Percentiles rank a stretch among this genome's conserved stretches.
These are phyloP conservation scores for Pelmatolapia mariae DNA, from an alignment of 2,113 vertebrate genomes.

Conservation along the genomic window DNA sequence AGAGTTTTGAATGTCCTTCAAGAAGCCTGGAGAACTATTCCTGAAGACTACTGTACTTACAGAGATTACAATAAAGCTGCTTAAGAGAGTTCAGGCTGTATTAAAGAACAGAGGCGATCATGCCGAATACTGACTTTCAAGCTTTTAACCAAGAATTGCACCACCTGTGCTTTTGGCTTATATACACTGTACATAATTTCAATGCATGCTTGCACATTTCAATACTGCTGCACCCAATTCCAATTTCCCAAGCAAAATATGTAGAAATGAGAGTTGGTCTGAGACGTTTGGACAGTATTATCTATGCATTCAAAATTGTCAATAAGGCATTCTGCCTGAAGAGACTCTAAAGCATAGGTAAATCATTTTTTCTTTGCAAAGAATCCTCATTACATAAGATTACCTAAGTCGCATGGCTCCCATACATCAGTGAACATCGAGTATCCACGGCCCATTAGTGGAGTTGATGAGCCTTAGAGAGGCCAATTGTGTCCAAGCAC, in stretches of 20 bases:
- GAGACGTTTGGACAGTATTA: neutral
- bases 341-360: neutral
- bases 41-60: neutral
- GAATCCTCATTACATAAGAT: constrained; percentile 28
- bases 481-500: constrained; percentile 49
- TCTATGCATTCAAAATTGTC: neutral
- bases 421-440: constrained; percentile 38
- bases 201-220: neutral
- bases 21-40: neutral
- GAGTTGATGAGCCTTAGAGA: constrained; percentile 60
- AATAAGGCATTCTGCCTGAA: neutral
- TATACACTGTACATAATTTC: neutral
- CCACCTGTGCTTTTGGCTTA: neutral
- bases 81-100: neutral
- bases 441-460: constrained; percentile 48
- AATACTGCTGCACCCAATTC: neutral
- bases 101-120: neutral
- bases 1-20: neutral
- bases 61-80: neutral
- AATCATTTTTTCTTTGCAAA: constrained; percentile 16
- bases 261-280: neutral
- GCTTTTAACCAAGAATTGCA: neutral
- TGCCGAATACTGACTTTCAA: neutral
- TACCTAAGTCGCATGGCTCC: neutral
- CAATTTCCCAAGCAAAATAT: neutral